Conservation (phyloP, 2,113 vertebrate genomes). For the Pionites leucogaster region DNA sequence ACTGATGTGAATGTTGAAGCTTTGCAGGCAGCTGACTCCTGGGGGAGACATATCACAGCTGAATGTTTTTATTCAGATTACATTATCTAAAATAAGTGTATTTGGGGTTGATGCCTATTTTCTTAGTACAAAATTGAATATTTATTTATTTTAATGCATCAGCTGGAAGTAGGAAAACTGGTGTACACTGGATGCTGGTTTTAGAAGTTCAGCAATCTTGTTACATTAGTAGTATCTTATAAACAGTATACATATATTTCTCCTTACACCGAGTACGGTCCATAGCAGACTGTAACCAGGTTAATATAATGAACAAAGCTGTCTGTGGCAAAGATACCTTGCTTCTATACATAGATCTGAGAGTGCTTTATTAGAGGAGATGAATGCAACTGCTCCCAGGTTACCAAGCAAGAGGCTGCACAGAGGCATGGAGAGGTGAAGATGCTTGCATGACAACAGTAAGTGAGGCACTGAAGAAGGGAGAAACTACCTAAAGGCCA, state of each 20-base stretch:
- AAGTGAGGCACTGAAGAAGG: neutral
- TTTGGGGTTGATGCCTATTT: neutral
- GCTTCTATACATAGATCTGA: neutral
- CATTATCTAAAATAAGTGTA: constrained; percentile 12
- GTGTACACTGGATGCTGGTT: neutral
- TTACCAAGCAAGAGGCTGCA: neutral
- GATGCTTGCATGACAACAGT: neutral
- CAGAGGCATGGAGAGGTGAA: neutral
- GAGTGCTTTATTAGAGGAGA: neutral
- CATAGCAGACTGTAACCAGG: neutral
- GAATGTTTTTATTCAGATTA: constrained; percentile 47
- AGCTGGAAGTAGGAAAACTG: neutral
- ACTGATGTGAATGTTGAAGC: neutral
- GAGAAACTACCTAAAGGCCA: neutral
- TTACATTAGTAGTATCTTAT: neutral
- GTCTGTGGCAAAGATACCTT: neutral
- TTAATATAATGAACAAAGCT: neutral
- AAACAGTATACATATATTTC: neutral
- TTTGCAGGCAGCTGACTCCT: neutral
- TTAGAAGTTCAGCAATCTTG: neutral
- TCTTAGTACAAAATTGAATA: neutral
- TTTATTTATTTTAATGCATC: neutral
- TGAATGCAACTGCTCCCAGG: neutral
- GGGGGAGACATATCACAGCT: neutral
- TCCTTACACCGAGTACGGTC: neutral